Conservation (phyloP, 35 echinoderm and acorn worm genomes). For the Nesometra sesokonis region DNA sequence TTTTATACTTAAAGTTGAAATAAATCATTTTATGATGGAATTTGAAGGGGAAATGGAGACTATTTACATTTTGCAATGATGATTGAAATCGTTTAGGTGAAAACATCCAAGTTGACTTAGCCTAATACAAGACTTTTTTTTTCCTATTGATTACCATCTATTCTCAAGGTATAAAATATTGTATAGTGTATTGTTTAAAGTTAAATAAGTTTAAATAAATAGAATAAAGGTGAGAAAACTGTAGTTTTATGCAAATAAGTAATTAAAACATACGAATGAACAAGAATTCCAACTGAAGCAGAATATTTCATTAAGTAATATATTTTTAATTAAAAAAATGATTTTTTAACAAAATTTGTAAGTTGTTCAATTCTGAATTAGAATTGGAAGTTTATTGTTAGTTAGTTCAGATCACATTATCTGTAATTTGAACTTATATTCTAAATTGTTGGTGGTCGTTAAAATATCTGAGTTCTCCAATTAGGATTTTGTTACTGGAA, state of each 20-base stretch:
- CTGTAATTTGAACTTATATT: background rate
- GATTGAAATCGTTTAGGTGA: background rate
- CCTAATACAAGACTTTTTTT: too few species aligned
- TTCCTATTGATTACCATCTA: too few species aligned
- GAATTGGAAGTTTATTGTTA: background rate
- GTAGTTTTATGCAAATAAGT: too few species aligned
- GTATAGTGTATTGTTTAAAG: too few species aligned
- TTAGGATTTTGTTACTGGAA: background rate
- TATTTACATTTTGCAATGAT: background rate
- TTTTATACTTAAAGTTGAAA: background rate
- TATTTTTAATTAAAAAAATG: too few species aligned
- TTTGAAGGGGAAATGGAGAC: background rate
- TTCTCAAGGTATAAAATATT: too few species aligned
- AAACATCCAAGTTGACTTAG: background rate
- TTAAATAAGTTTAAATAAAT: too few species aligned
- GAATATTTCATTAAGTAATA: too few species aligned
- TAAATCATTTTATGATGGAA: background rate
- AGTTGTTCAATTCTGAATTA: background rate
- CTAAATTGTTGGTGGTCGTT: background rate
- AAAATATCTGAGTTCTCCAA: background rate
- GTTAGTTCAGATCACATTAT: background rate
- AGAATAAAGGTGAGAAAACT: too few species aligned
- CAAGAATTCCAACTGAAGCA: too few species aligned
- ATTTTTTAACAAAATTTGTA: too few species aligned
- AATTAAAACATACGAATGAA: too few species aligned